Base-by-base conservation (phyloP, 2,888 invertebrate genomes). In the Drosophila picticornis region DNA sequence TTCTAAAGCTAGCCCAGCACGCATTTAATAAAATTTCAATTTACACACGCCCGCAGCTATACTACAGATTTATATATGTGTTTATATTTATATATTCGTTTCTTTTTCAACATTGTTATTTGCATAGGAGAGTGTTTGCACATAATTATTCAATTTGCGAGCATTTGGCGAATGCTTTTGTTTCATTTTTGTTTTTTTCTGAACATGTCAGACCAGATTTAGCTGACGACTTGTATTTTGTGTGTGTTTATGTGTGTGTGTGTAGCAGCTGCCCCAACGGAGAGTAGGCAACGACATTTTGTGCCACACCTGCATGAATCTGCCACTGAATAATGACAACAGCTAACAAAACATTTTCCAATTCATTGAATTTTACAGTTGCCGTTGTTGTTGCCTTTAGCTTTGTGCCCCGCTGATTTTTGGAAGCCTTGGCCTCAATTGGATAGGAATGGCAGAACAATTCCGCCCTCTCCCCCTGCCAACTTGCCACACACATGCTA, bases 321-420 rank as follows among this genome's bases (percentile, higher is more conserved):
- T 79, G 81, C 74, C 74, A 61, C 74, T 88, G 85, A 85, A 79
- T 83, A 81, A 90, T 90, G 86, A 79, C 76, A 80, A 77, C 56
- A 88, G 84, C 90, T 80, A 88, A 82, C 77, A 88, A 85, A 87
- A 88, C 86, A 91, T 91, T 91, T 91, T 91, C 88, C 91, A 81
- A 90, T 91, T 91, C 91, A 91, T 90, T 91, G 91, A 91, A 91
- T 88, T 86, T 84, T 87, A 83, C 84, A 87, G 84, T 82, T 80
- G 82, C 87, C 82, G 50, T 36, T 38, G 29, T 25, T 67, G 27
- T 9, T 40, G 60, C 38, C 38, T 79, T 80, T 84, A 76, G 80
- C 76, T 73, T 77, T 77, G 75, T 66, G 83, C 75, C 72, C 71
- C 75, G 70, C 64, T 80, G 80, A 71, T 80, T 75, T 73, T 75